Conservation (phyloP, 2,797 vertebrate species). For the Lutjanus campechanus region DNA sequence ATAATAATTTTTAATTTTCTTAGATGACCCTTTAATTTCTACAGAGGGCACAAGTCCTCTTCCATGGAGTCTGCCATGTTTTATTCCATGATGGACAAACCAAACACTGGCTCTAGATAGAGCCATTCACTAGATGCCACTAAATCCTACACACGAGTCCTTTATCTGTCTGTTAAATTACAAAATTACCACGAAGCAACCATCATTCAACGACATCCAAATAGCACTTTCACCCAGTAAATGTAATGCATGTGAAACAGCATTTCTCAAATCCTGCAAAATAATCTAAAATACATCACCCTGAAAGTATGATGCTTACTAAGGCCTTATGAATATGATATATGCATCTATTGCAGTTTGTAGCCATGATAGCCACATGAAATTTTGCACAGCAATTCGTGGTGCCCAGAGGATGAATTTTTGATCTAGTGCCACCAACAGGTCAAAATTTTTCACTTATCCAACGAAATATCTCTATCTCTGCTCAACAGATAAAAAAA, state of each 20-base stretch:
- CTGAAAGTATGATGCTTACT: not conserved
- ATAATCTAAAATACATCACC: not conserved
- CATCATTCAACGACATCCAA: not conserved
- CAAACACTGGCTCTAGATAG: too few species aligned
- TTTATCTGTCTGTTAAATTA: not conserved
- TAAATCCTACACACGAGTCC: too few species aligned
- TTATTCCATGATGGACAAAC: too few species aligned
- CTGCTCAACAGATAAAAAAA: not conserved
- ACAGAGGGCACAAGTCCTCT: too few species aligned
- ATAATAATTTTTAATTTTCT: too few species aligned
- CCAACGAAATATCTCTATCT: not conserved
- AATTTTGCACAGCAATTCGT: too few species aligned
- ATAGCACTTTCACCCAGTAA: not conserved
- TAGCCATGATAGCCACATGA: not conserved
- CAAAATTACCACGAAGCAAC: not conserved
- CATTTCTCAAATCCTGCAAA: not conserved
- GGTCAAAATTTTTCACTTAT: not conserved
- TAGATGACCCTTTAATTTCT: too few species aligned
- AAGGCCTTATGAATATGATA: not conserved
- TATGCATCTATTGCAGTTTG: not conserved
- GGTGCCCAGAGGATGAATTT: not conserved
- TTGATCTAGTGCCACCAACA: not conserved
- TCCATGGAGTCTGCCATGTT: too few species aligned
- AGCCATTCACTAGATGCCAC: too few species aligned
- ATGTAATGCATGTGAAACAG: conserved; percentile 1